These are phyloP conservation scores for Lepidocolaptes lacrymiger DNA, from an alignment of 2,797 vertebrate genomes.

Conservation along the genomic window DNA sequence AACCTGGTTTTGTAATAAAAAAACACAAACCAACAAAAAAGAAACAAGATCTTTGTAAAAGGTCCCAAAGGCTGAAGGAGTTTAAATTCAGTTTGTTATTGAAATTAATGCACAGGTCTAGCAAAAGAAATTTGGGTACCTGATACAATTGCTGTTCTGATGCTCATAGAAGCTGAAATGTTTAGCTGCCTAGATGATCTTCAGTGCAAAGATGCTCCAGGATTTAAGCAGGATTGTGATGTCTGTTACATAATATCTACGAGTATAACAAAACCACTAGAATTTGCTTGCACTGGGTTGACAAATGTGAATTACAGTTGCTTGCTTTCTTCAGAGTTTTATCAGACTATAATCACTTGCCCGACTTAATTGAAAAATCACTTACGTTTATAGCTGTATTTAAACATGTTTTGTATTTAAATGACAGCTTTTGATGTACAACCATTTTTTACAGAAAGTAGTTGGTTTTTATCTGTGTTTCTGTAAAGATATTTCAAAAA, in stretches of 20 bases:
- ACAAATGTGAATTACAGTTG: conserved; percentile 57
- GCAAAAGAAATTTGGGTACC: neutral
- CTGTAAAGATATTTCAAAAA: conserved; percentile 74
- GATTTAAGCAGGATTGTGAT: conserved; percentile 6
- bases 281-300: conserved; percentile 22
- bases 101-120: neutral
- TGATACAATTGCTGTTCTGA: neutral
- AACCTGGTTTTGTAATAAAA: conserved; percentile 16
- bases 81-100: neutral
- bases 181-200: neutral
- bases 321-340: conserved; percentile 65
- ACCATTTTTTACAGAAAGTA: conserved; percentile 72
- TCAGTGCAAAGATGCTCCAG: neutral
- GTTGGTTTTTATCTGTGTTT: conserved; percentile 74
- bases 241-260: neutral
- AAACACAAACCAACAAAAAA: neutral
- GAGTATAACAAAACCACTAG: neutral
- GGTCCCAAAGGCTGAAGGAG: neutral
- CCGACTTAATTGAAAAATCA: conserved; percentile 74
- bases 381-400: conserved; percentile 70
- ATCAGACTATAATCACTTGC: conserved; percentile 64
- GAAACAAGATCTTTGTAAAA: neutral
- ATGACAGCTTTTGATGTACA: conserved; percentile 72
- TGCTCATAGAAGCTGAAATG: neutral
- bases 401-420: conserved; percentile 77